Base-by-base conservation (phyloP, 2,888 invertebrate species). In the Choristoneura rosaceana region DNA sequence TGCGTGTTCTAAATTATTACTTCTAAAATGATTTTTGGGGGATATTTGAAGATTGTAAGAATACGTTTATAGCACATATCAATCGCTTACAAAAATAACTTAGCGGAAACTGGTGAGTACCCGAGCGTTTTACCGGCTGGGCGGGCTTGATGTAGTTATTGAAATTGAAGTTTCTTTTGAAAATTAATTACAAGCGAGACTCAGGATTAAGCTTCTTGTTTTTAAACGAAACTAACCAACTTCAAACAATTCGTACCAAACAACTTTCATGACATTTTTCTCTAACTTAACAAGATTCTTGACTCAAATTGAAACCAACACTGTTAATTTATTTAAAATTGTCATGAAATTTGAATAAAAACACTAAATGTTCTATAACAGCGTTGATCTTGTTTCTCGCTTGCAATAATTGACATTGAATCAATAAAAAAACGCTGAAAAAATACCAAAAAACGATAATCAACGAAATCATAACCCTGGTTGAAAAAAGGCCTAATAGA, bases 11-110 rank as follows among this genome's bases (percentile, higher is more conserved):
- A 61, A 45, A 68, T 69, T 63, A 69, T 64, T 74, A 71, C 75
- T 76, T 78, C 75, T 76, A 63, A 75, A 71, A 64, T 71, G 79
- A 71, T 76, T 79, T 76, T 74, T 38, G 41, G 50, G 70, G 74
- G 63, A 66, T 76, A 71, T 75, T 76, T 83, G 79, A 84, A 84
- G 80, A 76, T 77, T 71, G 74, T n/a, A 43, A 77, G 75, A 82
- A 80, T 85, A 79, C 83, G 85, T 82, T 74, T 74, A 81, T 81
- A 85, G 83, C 85, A 88, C 91, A 88, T 89, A 89, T 89, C 87
- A 87, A 71, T 78, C 73, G 74, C 74, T 69, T 75, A 71, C 74
- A 77, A 66, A 52, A 73, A 60, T 63, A 64, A 34, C 73, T 59
- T 60, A 66, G 38, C 7, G 41, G 58, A 17, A 63, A 59, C 14